phyloP scores from a whole-genome alignment of 1,140 invertebrate genomes.

The Drosophila eugracilis region DNA sequence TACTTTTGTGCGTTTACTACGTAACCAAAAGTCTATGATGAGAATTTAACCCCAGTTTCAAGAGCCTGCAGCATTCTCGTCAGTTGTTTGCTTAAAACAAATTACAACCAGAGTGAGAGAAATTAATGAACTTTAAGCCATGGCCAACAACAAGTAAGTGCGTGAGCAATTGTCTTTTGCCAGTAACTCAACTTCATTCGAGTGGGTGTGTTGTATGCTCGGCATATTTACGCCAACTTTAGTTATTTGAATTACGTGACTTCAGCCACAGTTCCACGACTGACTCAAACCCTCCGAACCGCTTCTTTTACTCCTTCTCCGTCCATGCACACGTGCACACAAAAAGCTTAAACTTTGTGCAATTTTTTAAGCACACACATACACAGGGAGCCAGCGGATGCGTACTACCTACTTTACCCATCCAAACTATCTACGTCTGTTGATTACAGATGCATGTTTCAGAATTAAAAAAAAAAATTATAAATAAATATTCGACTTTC shows the following conservation, averaged over 20 bases:
- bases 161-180: constrained; percentile 68
- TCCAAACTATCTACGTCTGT: constrained; percentile 60
- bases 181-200: constrained; percentile 49
- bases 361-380: constrained; percentile 65
- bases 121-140: constrained; percentile 52
- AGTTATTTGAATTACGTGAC: constrained; percentile 83
- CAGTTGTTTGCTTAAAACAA: constrained; percentile 34
- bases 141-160: constrained; percentile 46
- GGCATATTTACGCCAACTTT: constrained; percentile 82
- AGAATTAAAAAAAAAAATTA: no score
- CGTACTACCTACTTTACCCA: constrained; percentile 58
- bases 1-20: neutral
- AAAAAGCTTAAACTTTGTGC: constrained; percentile 52
- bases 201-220: constrained; percentile 45
- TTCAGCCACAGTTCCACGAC: constrained; percentile 79
- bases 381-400: constrained; percentile 28
- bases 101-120: constrained; percentile 21
- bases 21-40: neutral
- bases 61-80: constrained; percentile 8
- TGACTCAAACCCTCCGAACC: constrained; percentile 50
- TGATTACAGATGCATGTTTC: constrained; percentile 79
- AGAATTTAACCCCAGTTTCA: neutral
- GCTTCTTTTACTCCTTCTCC: constrained; percentile 3
- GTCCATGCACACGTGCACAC: constrained; percentile 16
- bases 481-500: constrained; percentile 48